A percentile compares a stretch with the other conserved stretches of the same genome.
These are phyloP conservation scores for Cheilosia vulpina DNA, from an alignment of 2,888 invertebrate genomes.

Conservation along the genomic window DNA sequence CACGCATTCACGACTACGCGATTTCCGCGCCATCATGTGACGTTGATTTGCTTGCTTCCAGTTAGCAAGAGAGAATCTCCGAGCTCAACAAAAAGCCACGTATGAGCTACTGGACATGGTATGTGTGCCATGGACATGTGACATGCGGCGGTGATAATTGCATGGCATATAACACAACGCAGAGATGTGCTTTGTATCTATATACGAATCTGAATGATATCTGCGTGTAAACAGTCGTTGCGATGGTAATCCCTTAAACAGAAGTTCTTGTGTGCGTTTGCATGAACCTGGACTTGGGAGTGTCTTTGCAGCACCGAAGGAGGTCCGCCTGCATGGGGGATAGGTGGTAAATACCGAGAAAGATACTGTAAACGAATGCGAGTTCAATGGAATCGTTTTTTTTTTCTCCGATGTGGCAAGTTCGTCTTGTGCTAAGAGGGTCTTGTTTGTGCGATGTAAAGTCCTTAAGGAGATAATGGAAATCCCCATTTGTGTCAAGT, in stretches of 20 bases:
- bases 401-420: conserved; percentile 6
- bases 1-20: conserved; percentile 58
- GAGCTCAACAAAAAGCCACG: neutral
- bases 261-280: conserved; percentile 14
- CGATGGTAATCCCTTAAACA: conserved; percentile 16
- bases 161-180: conserved; percentile 9
- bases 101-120: neutral
- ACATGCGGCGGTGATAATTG: conserved; percentile 42
- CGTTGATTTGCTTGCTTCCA: conserved; percentile 16
- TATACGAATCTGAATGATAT: conserved; percentile 1
- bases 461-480: conserved; percentile 37
- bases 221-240: conserved; percentile 12
- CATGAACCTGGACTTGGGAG: neutral
- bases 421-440: neutral
- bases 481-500: conserved; percentile 30
- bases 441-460: conserved; percentile 1
- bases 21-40: conserved; percentile 31
- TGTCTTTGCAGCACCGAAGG: conserved; percentile 5
- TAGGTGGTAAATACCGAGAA: conserved; percentile 11
- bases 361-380: conserved; percentile 14
- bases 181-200: conserved; percentile 13
- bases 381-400: conserved; percentile 45
- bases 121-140: neutral
- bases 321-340: neutral
- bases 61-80: conserved; percentile 18